Evolutionary conservation across 2,113 vertebrate genomes (phyloP).

Genomic region (Gymnobelideus leadbeateri): DNA sequence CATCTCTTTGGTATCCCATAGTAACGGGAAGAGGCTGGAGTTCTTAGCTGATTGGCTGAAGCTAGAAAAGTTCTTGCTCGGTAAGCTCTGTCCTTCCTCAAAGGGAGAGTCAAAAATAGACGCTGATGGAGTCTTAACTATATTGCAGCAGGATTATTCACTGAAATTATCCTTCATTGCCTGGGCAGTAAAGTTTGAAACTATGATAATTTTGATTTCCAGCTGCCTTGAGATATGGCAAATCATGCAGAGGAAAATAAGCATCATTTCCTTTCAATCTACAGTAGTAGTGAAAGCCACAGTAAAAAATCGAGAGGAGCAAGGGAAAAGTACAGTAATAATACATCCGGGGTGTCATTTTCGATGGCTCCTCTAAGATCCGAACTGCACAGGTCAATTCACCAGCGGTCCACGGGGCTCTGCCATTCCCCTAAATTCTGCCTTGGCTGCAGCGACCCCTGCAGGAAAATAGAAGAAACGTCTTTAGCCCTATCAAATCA

Average conservation of each 20-base stretch:
- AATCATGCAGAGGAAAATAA: conserved; percentile 4
- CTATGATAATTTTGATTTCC: not conserved
- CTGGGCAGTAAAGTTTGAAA: not conserved
- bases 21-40: not conserved
- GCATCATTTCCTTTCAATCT: not conserved
- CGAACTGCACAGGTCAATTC: not conserved
- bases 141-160: not conserved
- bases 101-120: not conserved
- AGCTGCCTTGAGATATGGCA: not conserved
- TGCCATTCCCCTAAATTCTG: not conserved
- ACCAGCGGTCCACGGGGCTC: not conserved
- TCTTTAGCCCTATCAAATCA: not conserved
- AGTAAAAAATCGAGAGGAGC: not conserved
- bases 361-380: not conserved
- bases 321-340: conserved; percentile 3
- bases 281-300: not conserved
- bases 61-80: conserved; percentile 7
- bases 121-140: not conserved
- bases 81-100: not conserved
- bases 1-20: not conserved
- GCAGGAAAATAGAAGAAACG: not conserved
- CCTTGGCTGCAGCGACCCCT: not conserved
- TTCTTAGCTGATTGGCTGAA: conserved; percentile 12
- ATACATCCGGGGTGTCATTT: not conserved
- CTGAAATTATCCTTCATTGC: not conserved